These are phyloP conservation scores for Clarias batrachus DNA, from an alignment of 2,113 vertebrate genomes.

Conservation along the genomic window DNA sequence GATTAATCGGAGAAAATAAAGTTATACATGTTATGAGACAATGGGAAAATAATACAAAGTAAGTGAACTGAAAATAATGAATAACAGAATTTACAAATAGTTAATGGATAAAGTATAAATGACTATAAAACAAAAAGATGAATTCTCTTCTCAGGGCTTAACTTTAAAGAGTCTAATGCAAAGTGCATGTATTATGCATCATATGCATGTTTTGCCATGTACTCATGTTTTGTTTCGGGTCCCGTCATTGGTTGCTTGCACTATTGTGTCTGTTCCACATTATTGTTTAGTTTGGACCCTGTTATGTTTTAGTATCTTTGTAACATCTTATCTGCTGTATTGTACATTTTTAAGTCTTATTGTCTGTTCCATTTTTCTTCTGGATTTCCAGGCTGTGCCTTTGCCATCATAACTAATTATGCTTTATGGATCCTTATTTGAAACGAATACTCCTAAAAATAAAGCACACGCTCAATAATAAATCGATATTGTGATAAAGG, in stretches of 20 bases:
- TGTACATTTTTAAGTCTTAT: neutral
- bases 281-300: neutral
- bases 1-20: conserved; percentile 14
- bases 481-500: neutral
- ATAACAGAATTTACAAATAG: neutral
- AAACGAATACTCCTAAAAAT: neutral
- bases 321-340: neutral
- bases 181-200: too few species aligned
- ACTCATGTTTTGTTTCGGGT: neutral
- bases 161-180: neutral
- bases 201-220: neutral
- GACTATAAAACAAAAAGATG: neutral
- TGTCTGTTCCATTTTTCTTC: neutral
- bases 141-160: neutral
- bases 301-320: neutral
- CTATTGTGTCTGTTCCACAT: neutral
- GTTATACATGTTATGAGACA: neutral
- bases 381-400: neutral
- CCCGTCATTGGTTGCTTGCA: neutral
- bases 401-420: neutral
- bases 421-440: neutral
- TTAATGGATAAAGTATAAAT: neutral
- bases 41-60: neutral
- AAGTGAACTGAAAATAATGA: neutral
- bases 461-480: neutral